phyloP scores from a whole-genome alignment of 2,113 vertebrate genomes.

The Colossoma macropomum region DNA sequence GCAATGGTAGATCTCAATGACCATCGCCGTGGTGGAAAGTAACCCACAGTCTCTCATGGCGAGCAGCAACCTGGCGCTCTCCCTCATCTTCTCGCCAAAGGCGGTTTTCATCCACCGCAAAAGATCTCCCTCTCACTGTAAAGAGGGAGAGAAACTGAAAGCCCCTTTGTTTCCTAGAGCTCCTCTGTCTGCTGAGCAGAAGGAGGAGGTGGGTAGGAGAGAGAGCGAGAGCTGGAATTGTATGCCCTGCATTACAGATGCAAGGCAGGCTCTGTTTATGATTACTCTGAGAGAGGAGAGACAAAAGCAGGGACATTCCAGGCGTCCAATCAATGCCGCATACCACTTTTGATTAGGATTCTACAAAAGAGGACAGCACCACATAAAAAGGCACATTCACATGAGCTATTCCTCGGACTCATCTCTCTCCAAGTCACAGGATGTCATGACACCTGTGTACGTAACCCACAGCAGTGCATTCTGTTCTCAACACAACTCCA shows the following conservation, averaged over 20 bases:
- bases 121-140: conserved; percentile 45
- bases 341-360: conserved; percentile 13
- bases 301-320: conserved; percentile 60
- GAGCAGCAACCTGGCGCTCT: neutral
- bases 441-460: neutral
- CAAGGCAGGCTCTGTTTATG: conserved; percentile 58
- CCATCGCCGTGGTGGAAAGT: neutral
- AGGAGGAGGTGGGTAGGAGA: conserved; percentile 1
- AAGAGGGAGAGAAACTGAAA: conserved; percentile 49
- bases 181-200: conserved; percentile 42
- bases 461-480: neutral
- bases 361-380: conserved; percentile 36
- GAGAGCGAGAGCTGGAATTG: conserved; percentile 39
- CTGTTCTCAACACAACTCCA: neutral
- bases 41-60: conserved; percentile 12
- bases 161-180: conserved; percentile 40
- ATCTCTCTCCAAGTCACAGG: neutral
- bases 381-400: conserved; percentile 41
- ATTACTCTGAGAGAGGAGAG: conserved; percentile 53
- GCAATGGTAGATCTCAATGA: neutral
- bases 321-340: conserved; percentile 41
- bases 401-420: neutral
- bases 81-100: neutral
- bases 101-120: conserved; percentile 38
- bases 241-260: conserved; percentile 60